These are phyloP conservation scores for Muraenolepis orangiensis DNA, from an alignment of 2,797 vertebrate genomes.

Conservation along the genomic window DNA sequence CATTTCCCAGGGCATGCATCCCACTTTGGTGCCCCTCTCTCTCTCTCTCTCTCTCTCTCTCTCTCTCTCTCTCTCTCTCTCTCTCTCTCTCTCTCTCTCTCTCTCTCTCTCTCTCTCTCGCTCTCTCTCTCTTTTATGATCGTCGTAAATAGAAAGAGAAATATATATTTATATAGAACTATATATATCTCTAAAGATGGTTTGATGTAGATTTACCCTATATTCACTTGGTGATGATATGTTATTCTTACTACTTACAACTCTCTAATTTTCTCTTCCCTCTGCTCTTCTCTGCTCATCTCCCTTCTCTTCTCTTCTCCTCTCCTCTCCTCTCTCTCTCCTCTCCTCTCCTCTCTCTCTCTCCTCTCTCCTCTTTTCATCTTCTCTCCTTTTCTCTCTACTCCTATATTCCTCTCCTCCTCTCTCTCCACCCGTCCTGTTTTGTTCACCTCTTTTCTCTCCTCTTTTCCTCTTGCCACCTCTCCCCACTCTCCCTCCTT, in stretches of 20 bases:
- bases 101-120: neutral
- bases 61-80: slow-evolving; percentile 12
- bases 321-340: too few species aligned
- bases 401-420: neutral
- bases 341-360: too few species aligned
- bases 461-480: neutral
- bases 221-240: too few species aligned
- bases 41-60: slow-evolving; percentile 15
- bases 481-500: neutral
- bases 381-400: neutral
- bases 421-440: too few species aligned
- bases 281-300: too few species aligned
- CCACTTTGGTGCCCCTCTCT: slow-evolving; percentile 39
- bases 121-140: slow-evolving; percentile 3
- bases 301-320: too few species aligned
- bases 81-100: slow-evolving; percentile 5
- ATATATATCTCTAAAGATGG: too few species aligned
- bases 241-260: too few species aligned
- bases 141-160: too few species aligned
- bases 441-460: neutral
- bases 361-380: neutral
- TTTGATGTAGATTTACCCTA: too few species aligned
- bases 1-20: slow-evolving; percentile 42
- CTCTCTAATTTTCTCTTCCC: too few species aligned
- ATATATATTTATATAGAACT: too few species aligned